Conservation (phyloP, 2,797 vertebrate species). For the Vipera ursinii region DNA sequence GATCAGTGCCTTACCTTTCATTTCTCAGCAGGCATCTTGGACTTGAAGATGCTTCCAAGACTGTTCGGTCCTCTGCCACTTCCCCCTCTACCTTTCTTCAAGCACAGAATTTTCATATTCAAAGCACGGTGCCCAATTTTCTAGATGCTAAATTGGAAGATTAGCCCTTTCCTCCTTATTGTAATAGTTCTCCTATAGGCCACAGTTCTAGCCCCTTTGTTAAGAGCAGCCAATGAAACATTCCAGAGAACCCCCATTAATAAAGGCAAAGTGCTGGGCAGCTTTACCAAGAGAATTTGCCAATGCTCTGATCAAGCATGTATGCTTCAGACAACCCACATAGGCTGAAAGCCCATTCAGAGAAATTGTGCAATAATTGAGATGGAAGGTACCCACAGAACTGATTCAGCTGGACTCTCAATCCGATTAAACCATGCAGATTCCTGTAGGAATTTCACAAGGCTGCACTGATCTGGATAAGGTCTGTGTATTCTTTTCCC, state of each 20-base stretch:
- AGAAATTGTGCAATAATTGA: not conserved
- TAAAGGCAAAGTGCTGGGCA: not conserved
- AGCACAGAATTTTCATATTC: not conserved
- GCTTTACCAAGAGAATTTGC: not conserved
- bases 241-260: not conserved
- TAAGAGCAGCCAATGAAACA: not conserved
- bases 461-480: not conserved
- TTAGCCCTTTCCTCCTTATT: not conserved
- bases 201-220: not conserved
- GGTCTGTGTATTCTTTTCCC: not conserved
- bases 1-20: not conserved
- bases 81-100: not conserved
- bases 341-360: not conserved
- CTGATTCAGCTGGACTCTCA: not conserved
- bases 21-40: not conserved
- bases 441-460: not conserved
- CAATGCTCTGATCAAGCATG: not conserved
- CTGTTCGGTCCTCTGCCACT: not conserved
- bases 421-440: not conserved
- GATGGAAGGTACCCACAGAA: not conserved
- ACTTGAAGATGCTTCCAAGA: not conserved
- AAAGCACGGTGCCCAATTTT: not conserved
- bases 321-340: not conserved
- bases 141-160: not conserved
- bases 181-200: not conserved